These are phyloP conservation scores for Drosophila ustulata DNA, from an alignment of 2,888 invertebrate genomes.

Conservation along the genomic window DNA sequence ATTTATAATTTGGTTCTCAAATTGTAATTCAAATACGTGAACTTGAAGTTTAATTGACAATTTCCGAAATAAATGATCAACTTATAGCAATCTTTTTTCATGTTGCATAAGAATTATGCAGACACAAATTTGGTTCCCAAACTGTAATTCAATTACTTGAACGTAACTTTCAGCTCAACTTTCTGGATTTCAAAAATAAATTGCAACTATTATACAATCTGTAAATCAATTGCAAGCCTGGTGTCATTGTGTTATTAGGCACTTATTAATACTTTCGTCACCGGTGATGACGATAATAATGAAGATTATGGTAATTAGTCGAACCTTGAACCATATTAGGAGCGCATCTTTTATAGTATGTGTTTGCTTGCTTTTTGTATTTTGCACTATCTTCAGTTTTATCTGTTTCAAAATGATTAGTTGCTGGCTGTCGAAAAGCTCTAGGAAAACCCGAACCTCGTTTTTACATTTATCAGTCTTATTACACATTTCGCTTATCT, in stretches of 20 bases:
- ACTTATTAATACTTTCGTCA: constrained; percentile 40
- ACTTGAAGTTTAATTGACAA: too few species aligned
- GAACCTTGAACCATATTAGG: constrained; percentile 54
- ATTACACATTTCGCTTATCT: constrained; percentile 41
- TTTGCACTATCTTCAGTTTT: constrained; percentile 27
- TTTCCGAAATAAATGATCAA: constrained; percentile 7
- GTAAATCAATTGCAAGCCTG: constrained; percentile 3
- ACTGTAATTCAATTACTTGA: constrained; percentile 6
- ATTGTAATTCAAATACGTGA: too few species aligned
- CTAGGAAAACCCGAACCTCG: constrained; percentile 10
- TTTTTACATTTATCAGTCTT: constrained; percentile 34
- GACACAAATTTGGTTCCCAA: constrained; percentile 1
- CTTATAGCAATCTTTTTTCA: neutral
- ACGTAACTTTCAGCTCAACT: neutral
- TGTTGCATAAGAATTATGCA: constrained; percentile 13
- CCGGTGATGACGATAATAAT: constrained; percentile 37
- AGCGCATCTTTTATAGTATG: constrained; percentile 13
- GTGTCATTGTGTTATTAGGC: constrained; percentile 32
- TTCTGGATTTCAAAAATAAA: neutral
- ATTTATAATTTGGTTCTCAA: too few species aligned
- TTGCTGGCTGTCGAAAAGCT: constrained; percentile 5
- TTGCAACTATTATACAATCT: neutral
- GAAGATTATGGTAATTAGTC: constrained; percentile 37
- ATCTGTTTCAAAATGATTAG: constrained; percentile 22
- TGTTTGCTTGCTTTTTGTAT: constrained; percentile 1